These are phyloP conservation scores for Phrynosoma blainvillii DNA, from an alignment of 2,113 vertebrate genomes.

Conservation along the genomic window DNA sequence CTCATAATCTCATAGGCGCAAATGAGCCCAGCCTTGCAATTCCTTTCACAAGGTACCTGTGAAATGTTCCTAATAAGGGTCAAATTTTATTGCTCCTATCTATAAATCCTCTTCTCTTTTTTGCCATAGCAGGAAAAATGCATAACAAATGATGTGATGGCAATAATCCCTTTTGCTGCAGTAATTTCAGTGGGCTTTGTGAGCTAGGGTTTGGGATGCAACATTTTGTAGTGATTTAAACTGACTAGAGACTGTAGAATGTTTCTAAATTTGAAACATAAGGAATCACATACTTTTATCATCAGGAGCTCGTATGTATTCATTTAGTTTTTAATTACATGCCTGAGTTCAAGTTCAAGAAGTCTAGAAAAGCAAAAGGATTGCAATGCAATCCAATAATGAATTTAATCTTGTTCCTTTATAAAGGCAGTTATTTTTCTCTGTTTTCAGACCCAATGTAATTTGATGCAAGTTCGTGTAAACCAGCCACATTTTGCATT, in stretches of 20 bases:
- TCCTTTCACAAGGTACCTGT: neutral
- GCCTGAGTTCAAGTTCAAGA: constrained; percentile 11
- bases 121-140: neutral
- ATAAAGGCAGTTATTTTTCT: neutral
- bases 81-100: neutral
- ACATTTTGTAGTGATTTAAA: constrained; percentile 1
- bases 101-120: neutral
- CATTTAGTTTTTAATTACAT: constrained; percentile 4
- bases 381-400: neutral
- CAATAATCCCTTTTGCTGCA: neutral
- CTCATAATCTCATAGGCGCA: neutral
- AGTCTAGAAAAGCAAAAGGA: neutral
- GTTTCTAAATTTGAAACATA: constrained; percentile 20
- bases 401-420: neutral
- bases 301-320: neutral
- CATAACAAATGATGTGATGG: neutral
- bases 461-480: neutral
- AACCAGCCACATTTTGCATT: neutral
- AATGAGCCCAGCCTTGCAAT: neutral
- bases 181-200: constrained; percentile 15
- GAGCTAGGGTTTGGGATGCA: neutral
- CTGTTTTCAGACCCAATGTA: neutral
- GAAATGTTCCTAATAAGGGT: neutral
- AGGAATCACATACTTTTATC: constrained; percentile 36
- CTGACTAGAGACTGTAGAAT: neutral